These are phyloP conservation scores for Astyanax mexicanus DNA, from an alignment of 2,797 vertebrate species.

Conservation along the genomic window DNA sequence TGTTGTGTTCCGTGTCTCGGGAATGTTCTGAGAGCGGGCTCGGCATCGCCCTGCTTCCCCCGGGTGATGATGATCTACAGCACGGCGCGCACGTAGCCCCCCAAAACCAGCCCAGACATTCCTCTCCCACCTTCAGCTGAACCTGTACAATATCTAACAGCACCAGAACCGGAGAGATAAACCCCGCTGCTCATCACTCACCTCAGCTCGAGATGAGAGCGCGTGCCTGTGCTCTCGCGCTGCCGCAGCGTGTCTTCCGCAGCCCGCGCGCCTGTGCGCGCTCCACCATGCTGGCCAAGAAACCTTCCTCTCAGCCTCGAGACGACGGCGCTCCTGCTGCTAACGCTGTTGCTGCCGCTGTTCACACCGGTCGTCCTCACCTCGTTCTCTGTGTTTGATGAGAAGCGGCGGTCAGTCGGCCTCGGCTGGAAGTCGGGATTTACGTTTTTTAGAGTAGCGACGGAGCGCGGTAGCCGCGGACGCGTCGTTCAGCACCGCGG, in stretches of 20 bases:
- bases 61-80: neutral
- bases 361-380: neutral
- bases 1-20: neutral
- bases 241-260: conserved; percentile 3
- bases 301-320: neutral
- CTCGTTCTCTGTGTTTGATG: too few relatives aligned
- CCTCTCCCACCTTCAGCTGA: too few relatives aligned
- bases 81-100: neutral
- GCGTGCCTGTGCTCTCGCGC: neutral
- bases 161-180: too few relatives aligned
- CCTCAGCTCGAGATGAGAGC: conserved; percentile 38
- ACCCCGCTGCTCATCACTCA: neutral
- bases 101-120: too few relatives aligned
- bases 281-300: neutral
- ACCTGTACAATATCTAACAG: too few relatives aligned
- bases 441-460: neutral
- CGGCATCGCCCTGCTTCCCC: neutral
- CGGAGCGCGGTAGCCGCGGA: neutral
- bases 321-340: neutral
- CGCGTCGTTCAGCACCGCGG: conserved; percentile 38
- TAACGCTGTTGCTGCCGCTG: too few relatives aligned
- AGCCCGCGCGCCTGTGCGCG: neutral
- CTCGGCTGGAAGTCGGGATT: too few relatives aligned
- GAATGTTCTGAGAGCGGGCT: too few relatives aligned
- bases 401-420: too few relatives aligned